phyloP scores from a whole-genome alignment of 2,888 invertebrate genomes.

The Augochlorella aurata region DNA sequence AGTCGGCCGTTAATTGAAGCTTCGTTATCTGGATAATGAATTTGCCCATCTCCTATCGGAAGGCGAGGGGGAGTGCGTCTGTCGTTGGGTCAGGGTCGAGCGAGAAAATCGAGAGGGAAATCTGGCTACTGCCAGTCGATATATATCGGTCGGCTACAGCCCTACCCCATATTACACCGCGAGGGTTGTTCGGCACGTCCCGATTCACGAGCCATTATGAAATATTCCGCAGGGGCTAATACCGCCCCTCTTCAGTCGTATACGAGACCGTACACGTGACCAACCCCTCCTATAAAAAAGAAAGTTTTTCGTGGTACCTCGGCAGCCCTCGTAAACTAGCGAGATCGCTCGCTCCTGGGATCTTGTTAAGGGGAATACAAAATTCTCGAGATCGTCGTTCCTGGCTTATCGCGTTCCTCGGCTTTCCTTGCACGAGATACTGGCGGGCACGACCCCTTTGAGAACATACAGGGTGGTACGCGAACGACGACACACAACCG shows the following conservation, averaged over 20 bases:
- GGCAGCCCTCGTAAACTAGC: constrained; percentile 28
- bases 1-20: background rate
- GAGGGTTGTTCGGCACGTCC: constrained; percentile 48
- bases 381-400: constrained; percentile 33
- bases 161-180: constrained; percentile 47
- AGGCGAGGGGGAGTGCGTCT: constrained; percentile 33
- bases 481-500: background rate
- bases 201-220: constrained; percentile 51
- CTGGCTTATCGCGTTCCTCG: constrained; percentile 41
- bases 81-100: constrained; percentile 67
- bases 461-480: constrained; percentile 11
- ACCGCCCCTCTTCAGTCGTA: constrained; percentile 10
- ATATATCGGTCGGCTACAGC: constrained; percentile 53
- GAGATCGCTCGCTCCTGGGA: constrained; percentile 23
- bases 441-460: constrained; percentile 19
- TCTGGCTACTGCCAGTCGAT: constrained; percentile 63
- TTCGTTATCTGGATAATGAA: constrained; percentile 6
- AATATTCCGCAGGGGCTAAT: constrained; percentile 54
- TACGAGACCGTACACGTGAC: constrained; percentile 18
- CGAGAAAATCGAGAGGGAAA: constrained; percentile 67
- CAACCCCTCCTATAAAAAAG: constrained; percentile 21
- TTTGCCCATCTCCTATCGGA: background rate
- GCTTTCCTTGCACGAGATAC: constrained; percentile 8
- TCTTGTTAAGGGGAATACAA: constrained; percentile 33
- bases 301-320: constrained; percentile 19